phyloP scores from a whole-genome alignment of 2,888 invertebrate genomes.

The Tenthredo mesomela region DNA sequence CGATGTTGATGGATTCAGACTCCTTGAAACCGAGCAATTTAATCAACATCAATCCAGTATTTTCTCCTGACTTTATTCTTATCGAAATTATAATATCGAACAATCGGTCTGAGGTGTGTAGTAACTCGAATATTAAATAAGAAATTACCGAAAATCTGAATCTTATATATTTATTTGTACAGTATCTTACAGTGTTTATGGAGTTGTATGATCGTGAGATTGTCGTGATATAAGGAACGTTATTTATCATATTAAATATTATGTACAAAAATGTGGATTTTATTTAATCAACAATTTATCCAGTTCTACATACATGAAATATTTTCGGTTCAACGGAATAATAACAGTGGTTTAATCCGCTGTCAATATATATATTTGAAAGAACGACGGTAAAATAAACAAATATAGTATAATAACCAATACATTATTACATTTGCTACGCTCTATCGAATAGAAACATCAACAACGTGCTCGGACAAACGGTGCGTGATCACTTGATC shows the following conservation, averaged over 20 bases:
- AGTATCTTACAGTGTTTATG: not conserved
- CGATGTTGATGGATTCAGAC: not conserved
- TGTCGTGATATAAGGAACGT: not conserved
- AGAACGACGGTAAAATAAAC: not conserved
- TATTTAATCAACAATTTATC: not conserved
- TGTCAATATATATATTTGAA: not conserved
- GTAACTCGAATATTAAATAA: not conserved
- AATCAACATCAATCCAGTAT: not conserved
- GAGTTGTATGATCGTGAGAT: not conserved
- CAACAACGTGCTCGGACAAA: not conserved
- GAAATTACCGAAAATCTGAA: not conserved
- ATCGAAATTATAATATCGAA: not conserved
- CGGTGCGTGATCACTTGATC: not conserved
- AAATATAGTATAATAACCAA: not conserved
- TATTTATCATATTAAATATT: conserved; percentile 2
- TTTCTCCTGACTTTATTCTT: not conserved
- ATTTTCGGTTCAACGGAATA: not conserved
- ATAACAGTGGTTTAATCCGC: not conserved
- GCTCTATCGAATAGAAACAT: not conserved
- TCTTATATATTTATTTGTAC: conserved; percentile 3
- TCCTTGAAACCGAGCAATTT: not conserved
- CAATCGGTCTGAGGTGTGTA: not conserved
- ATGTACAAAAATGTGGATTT: not conserved
- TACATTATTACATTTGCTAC: not conserved
- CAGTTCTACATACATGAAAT: not conserved